Evolutionary conservation across 2,113 vertebrate genomes (phyloP), one percentile per base, ranked within the genome.

Genomic region (Globicephala melas): DNA sequence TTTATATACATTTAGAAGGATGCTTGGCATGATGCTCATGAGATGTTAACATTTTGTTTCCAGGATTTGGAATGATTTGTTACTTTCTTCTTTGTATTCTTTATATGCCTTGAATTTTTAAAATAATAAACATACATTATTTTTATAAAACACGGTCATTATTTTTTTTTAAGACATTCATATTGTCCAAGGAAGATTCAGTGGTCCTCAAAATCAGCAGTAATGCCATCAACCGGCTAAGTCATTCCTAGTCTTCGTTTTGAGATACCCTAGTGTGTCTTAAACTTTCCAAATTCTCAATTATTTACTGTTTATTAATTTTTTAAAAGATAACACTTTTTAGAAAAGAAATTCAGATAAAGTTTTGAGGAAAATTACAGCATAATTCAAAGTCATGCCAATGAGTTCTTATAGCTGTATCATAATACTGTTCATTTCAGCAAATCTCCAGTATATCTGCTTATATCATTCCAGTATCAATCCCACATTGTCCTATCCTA

Each of bases 41-140:
- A 86, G 41, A 94, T 85, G 53, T 76, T 89, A 92, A 87, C 11
- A 90, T 60, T 91, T 88, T 88, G 55, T 83, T 79, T 94, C 65
- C 28, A 91, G 55, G 9, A 44, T 93, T 79, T 93, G 50, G 25
- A 21, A 33, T 73, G 23, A 89, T 92, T 76, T 86, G 33, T 92
- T 83, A 84, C 58, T 86, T 95, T 81, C 12, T 68, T 83, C 60
- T 86, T 76, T 93, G 26, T 83, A 44, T 26, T 62, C 26, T 92
- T 86, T 58, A 4, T 93, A 47, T 93, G 77, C 11, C 38, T 95
- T 94, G 53, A 38, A 76, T 90, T 90, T 88, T 96, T 60, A 47
- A 63, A 89, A 67, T 92, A 91, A 60, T 47, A 55, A 73, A 47
- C 50, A 71, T 36, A 47, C 26, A 70, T 71, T 87, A 92, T 67